Conservation (phyloP, 2,797 vertebrate genomes). For the Leptoclinus maculatus region DNA sequence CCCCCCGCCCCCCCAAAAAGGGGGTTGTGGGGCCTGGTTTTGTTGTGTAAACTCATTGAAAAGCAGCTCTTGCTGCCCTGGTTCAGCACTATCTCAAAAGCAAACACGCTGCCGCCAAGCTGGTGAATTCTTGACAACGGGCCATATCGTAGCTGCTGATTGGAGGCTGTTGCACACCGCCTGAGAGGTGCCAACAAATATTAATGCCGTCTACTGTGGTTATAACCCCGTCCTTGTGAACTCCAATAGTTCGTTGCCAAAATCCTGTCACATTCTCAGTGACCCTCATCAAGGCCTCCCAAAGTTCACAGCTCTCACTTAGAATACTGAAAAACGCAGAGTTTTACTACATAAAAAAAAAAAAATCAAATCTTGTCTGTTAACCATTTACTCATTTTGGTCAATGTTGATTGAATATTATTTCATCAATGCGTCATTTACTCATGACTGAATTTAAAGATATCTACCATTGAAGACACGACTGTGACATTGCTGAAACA, state of each 20-base stretch:
- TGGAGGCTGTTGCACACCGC: conserved; percentile 52
- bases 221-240: conserved; percentile 54
- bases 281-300: conserved; percentile 15
- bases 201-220: conserved; percentile 53
- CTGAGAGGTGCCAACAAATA: conserved; percentile 58
- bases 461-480: background rate
- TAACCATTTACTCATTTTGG: background rate
- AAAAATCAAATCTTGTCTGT: background rate
- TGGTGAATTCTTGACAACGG: conserved; percentile 73
- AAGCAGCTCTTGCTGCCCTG: conserved; percentile 40
- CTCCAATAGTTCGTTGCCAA: conserved; percentile 37
- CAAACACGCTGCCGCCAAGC: conserved; percentile 59
- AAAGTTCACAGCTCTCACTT: conserved; percentile 15
- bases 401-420: background rate
- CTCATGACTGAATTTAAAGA: background rate
- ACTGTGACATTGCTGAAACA: background rate
- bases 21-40: conserved; percentile 7
- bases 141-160: conserved; percentile 71
- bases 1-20: background rate
- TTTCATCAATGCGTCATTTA: background rate
- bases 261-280: conserved; percentile 29
- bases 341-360: background rate
- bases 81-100: conserved; percentile 66
- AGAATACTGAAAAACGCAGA: conserved; percentile 16
- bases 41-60: conserved; percentile 47